phyloP scores from a whole-genome alignment of 92 coral and sea anemone genomes.

The Epizoanthus scotinus region DNA sequence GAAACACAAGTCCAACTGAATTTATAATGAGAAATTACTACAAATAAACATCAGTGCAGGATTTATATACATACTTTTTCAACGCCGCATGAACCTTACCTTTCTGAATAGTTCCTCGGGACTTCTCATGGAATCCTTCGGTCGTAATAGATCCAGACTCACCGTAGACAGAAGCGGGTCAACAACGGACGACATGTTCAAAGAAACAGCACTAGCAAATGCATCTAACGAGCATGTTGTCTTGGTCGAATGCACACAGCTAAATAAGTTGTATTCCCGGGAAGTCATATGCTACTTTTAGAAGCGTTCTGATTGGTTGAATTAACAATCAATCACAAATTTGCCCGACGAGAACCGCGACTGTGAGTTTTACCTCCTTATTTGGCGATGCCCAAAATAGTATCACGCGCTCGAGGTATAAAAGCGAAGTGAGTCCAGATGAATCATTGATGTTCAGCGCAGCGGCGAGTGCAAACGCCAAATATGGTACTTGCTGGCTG shows the following conservation, averaged over 20 bases:
- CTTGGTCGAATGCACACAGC: conserved; percentile 81
- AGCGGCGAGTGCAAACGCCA: conserved; percentile 7
- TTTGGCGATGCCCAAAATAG: conserved; percentile 96
- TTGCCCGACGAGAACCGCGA: conserved; percentile 67
- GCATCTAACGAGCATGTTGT: conserved; percentile 37
- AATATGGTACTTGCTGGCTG: conserved; percentile 19
- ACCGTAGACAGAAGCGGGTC: conserved; percentile 98
- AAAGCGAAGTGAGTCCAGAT: conserved; percentile 44
- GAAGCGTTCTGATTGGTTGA: conserved; percentile 76
- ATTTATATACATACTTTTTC: conserved; percentile 10
- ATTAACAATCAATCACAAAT: conserved; percentile 76
- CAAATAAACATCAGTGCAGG: background rate
- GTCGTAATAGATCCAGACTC: conserved; percentile 86
- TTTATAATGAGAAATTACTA: conserved; percentile 36
- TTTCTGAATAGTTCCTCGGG: conserved; percentile 95
- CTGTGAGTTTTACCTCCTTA: conserved; percentile 84
- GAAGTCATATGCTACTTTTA: conserved; percentile 79
- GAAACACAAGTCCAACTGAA: conserved; percentile 22
- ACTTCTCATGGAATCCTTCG: conserved; percentile 82
- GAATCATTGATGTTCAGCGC: conserved; percentile 27
- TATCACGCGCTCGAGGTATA: conserved; percentile 64
- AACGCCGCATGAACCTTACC: conserved; percentile 56
- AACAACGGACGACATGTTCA: conserved; percentile 83
- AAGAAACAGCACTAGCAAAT: conserved; percentile 13
- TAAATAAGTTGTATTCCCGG: conserved; percentile 62